Base-by-base conservation (phyloP, 2,113 vertebrate genomes). In the Phaethornis superciliosus region DNA sequence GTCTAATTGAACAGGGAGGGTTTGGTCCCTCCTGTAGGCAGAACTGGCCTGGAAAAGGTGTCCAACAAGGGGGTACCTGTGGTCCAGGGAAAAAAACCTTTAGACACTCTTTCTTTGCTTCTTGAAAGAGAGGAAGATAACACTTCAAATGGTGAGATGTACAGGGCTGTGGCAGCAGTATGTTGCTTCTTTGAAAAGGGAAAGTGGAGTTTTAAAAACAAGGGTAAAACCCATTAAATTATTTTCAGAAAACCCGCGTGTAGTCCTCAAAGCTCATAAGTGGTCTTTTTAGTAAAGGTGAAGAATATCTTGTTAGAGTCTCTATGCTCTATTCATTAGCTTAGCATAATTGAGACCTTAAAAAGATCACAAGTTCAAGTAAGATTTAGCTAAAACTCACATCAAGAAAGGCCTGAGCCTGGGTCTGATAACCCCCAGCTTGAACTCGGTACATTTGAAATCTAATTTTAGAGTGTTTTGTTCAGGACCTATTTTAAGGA, bases 1-100 rank as follows among this genome's bases (percentile, higher is more conserved):
- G 69, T 56, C 3, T 91, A 94, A 95, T 96, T 97, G 94, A 54
- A 93, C 92, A 90, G 92, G 92, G 89, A 93, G 69, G 17, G 9
- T 40, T 74, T 4, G 18, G 37, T 81, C 83, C 70, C 51, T 80
- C 85, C 35, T 5, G 47, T 12, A 51, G 88, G 92, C 5, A 19
- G 89, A 63, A 32, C 65, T 56, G 42, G 13, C 84, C 72, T 47
- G 18, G 19, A 47, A 42, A 11, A 81, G 80, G 40, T 81, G 92
- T 75, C 91, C 85, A 21, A 17, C 58, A 40, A 89, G 88, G 83
- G n/a, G 20, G 30, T 81, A 89, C 88, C 94, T 79, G 67, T 32
- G 56, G 55, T 18, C 81, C 59, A 11, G 28, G 23, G 42, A 59
- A 56, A n/a, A 70, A 33, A 71, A 76, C 33, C 52, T 47, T 19